Evolutionary conservation across 2,797 vertebrate species (phyloP).

Genomic region (Zalophus californianus): DNA sequence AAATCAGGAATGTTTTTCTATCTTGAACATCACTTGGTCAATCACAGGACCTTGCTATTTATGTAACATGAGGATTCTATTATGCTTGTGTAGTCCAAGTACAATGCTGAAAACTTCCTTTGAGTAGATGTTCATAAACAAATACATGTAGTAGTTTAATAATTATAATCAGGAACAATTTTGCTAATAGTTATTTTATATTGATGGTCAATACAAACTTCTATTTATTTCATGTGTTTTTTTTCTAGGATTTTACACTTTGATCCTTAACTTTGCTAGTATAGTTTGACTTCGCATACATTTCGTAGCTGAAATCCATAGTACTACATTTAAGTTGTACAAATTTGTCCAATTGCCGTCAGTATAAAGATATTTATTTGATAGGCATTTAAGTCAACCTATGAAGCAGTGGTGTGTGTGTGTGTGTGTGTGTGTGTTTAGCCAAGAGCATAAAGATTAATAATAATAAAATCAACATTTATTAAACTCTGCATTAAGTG

Average conservation of each 20-base stretch:
- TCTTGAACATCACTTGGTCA: background rate
- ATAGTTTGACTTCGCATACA: background rate
- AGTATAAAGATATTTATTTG: constrained; percentile 33
- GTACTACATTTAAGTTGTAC: background rate
- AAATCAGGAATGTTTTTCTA: background rate
- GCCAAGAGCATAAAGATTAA: constrained; percentile 12
- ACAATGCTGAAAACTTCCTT: background rate
- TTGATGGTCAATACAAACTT: background rate
- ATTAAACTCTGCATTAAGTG: constrained; percentile 10
- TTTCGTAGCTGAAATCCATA: constrained; percentile 42
- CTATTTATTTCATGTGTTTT: background rate
- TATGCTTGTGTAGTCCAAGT: background rate
- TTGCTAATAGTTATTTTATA: constrained; percentile 32
- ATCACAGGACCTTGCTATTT: background rate
- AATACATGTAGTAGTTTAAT: background rate
- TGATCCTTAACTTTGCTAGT: background rate
- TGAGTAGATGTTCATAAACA: background rate
- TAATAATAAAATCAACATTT: background rate
- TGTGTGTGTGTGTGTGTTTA: background rate
- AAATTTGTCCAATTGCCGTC: background rate
- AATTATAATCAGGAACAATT: background rate
- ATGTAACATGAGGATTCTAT: background rate
- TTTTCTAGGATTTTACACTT: background rate
- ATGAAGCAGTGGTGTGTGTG: background rate
- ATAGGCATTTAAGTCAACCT: background rate